Percentiles rank a stretch among this genome's conserved stretches.
Conservation (phyloP, 1,140 invertebrate species). For the Diorhabda carinulata region DNA sequence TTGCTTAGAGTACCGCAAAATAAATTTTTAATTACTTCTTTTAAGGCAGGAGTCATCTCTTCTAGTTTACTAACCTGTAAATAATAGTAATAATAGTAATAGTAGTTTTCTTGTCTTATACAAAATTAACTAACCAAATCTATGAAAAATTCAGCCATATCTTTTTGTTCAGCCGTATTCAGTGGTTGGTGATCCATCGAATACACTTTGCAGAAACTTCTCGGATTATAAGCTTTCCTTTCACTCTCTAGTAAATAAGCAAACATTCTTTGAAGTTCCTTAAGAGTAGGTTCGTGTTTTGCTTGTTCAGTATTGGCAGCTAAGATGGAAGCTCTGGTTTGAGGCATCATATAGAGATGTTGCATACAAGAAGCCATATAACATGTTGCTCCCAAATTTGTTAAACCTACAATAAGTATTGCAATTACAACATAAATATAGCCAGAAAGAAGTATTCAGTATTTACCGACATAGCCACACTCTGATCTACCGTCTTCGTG, state of each 20-base stretch:
- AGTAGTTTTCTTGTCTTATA: not conserved
- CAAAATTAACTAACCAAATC: constrained; percentile 67
- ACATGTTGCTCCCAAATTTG: constrained; percentile 92
- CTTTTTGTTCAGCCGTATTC: constrained; percentile 95
- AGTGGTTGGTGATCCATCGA: constrained; percentile 94
- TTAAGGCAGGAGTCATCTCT: constrained; percentile 90
- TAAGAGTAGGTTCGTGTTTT: constrained; percentile 77
- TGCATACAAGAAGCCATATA: constrained; percentile 98
- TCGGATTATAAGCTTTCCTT: constrained; percentile 90
- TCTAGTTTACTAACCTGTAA: constrained; percentile 74
- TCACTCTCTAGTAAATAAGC: constrained; percentile 92
- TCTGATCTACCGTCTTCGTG: constrained; percentile 89
- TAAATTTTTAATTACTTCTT: constrained; percentile 83
- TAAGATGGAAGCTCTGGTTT: constrained; percentile 78
- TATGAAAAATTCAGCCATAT: constrained; percentile 98
- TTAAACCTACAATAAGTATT: constrained; percentile 51
- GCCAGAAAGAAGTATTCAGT: not conserved
- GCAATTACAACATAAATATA: not conserved
- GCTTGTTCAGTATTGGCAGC: constrained; percentile 56
- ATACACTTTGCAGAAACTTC: constrained; percentile 93
- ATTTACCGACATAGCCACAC: constrained; percentile 83
- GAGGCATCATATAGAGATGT: constrained; percentile 94
- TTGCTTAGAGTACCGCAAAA: constrained; percentile 92
- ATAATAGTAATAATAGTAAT: not conserved
- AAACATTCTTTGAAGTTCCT: constrained; percentile 91